A percentile compares a stretch with the other conserved stretches of the same genome.
Conservation (phyloP, 2,113 vertebrate species). For the Lonchura striata region DNA sequence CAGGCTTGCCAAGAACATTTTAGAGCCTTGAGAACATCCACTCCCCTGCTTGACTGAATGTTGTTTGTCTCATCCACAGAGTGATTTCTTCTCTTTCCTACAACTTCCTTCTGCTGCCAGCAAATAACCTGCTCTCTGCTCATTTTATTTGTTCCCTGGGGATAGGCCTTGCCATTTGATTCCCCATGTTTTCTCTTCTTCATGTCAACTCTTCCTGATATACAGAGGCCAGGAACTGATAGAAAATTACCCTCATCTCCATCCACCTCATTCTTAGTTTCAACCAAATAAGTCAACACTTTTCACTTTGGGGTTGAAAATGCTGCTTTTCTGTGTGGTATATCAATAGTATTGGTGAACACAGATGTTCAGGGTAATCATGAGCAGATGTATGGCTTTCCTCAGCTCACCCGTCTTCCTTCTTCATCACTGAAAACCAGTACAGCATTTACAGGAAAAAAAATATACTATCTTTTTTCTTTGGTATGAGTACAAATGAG, state of each 20-base stretch:
- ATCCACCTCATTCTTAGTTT: neutral
- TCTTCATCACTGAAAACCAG: neutral
- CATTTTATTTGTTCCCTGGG: neutral
- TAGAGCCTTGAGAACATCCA: slow-evolving; percentile 13
- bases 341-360: neutral
- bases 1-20: slow-evolving; percentile 28
- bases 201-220: neutral
- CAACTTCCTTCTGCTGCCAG: neutral
- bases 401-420: neutral
- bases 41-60: neutral
- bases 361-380: neutral
- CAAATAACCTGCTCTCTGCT: neutral
- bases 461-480: neutral
- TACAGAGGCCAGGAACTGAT: neutral
- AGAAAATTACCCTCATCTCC: neutral
- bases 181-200: neutral
- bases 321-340: neutral
- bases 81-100: neutral
- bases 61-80: neutral
- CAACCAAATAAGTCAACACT: neutral
- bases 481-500: neutral
- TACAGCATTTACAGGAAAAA: neutral
- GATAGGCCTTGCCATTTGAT: neutral
- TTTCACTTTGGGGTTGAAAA: neutral
- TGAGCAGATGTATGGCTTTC: neutral